phyloP scores from a whole-genome alignment of 2,888 invertebrate genomes.

The Metallyticus violacea region DNA sequence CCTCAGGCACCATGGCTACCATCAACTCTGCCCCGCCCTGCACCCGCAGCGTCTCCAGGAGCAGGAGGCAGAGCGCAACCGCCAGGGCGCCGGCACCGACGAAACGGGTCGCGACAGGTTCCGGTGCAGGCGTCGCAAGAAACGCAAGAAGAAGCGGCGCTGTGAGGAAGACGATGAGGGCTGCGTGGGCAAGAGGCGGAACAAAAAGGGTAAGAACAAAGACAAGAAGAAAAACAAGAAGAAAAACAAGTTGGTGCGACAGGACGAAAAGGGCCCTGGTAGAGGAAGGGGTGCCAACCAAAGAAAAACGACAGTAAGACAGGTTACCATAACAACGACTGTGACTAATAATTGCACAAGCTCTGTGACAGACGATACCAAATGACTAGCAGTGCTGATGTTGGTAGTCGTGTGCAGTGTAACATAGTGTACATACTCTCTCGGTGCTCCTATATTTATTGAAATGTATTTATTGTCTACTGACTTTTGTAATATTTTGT shows the following conservation, averaged over 20 bases:
- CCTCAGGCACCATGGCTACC: constrained; percentile 32
- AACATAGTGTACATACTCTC: background rate
- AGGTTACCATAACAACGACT: background rate
- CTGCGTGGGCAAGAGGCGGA: constrained; percentile 37
- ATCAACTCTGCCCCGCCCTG: constrained; percentile 31
- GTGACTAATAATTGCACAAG: background rate
- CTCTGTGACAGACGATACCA: constrained; percentile 1
- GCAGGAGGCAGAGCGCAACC: background rate
- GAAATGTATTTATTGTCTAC: constrained; percentile 2
- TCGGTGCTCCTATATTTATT: constrained; percentile 1
- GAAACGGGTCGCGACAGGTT: constrained; percentile 46
- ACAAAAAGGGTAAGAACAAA: constrained; percentile 43
- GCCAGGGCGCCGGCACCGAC: constrained; percentile 23
- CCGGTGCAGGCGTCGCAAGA: constrained; percentile 52
- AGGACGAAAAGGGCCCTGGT: background rate
- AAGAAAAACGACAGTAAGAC: constrained; percentile 10
- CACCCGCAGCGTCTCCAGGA: constrained; percentile 11
- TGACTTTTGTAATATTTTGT: background rate
- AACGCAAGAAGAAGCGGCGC: constrained; percentile 46
- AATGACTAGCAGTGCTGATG: background rate
- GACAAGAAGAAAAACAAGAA: background rate
- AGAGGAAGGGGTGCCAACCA: constrained; percentile 6
- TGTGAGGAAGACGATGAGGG: constrained; percentile 41
- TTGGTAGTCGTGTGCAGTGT: no score
- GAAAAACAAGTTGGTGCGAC: background rate